These are phyloP conservation scores for Pantelozetes paolii DNA, from an alignment of 2,888 invertebrate genomes.

Conservation along the genomic window DNA sequence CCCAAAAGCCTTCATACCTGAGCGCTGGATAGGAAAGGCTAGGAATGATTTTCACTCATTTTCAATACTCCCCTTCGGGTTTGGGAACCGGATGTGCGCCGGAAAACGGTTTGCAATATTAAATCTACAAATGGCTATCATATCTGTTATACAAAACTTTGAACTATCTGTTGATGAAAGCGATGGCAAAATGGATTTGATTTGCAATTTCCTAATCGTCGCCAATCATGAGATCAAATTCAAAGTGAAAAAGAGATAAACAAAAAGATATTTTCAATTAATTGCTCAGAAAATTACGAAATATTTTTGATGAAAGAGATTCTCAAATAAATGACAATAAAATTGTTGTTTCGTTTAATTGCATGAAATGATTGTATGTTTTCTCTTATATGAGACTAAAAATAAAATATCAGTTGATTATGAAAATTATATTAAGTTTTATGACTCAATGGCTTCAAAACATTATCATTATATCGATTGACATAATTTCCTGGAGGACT, in stretches of 20 bases:
- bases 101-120: conserved; percentile 45
- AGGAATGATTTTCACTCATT: conserved; percentile 51
- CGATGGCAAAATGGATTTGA: conserved; percentile 11
- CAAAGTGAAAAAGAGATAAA: neutral
- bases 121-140: conserved; percentile 43
- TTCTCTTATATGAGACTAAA: too few relatives aligned
- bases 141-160: conserved; percentile 40
- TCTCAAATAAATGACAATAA: too few relatives aligned
- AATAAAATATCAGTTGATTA: too few relatives aligned
- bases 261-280: too few relatives aligned
- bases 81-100: conserved; percentile 53
- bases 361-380: too few relatives aligned
- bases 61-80: conserved; percentile 52
- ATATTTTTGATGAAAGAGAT: too few relatives aligned
- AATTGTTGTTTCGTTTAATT: too few relatives aligned
- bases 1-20: conserved; percentile 51
- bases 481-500: conserved; percentile 34
- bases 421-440: too few relatives aligned
- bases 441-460: neutral
- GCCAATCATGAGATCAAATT: neutral
- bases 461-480: conserved; percentile 14
- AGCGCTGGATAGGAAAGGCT: conserved; percentile 52
- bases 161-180: neutral
- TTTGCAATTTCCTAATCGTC: conserved; percentile 11
- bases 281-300: too few relatives aligned